phyloP scores from a whole-genome alignment of 2,888 invertebrate genomes.

The Mallateleia sp. region DNA sequence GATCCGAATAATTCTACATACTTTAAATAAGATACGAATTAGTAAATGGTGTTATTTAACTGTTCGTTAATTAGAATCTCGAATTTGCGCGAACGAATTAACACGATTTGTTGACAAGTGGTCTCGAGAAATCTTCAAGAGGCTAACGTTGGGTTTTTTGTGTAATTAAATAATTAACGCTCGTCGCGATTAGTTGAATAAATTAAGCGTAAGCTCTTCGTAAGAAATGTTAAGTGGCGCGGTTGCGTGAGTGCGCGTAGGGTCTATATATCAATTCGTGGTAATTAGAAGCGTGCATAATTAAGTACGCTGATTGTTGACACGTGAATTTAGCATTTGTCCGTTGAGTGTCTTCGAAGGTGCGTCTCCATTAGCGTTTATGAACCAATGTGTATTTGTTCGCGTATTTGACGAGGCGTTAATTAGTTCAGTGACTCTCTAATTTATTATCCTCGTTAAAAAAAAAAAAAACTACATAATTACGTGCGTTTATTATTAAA shows the following conservation, averaged over 20 bases:
- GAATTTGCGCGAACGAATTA: too few species aligned
- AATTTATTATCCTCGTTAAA: conserved; percentile 83
- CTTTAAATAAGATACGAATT: too few species aligned
- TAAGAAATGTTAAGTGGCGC: conserved; percentile 85
- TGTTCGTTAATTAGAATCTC: too few species aligned
- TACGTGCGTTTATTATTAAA: not conserved
- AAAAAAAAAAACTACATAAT: conserved; percentile 9
- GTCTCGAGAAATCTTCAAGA: conserved; percentile 38
- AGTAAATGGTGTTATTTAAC: too few species aligned
- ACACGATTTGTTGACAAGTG: conserved; percentile 67
- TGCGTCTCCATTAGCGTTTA: conserved; percentile 88
- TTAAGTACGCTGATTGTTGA: conserved; percentile 86
- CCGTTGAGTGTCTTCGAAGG: conserved; percentile 85
- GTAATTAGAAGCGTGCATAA: conserved; percentile 89
- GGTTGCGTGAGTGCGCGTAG: conserved; percentile 67
- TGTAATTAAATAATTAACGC: conserved; percentile 88
- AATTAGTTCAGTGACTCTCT: conserved; percentile 82
- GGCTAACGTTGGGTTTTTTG: conserved; percentile 72
- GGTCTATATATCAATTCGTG: conserved; percentile 77
- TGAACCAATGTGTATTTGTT: conserved; percentile 84
- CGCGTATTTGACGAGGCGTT: conserved; percentile 86
- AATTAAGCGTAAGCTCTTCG: conserved; percentile 85
- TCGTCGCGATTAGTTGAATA: conserved; percentile 87
- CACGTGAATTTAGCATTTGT: conserved; percentile 86
- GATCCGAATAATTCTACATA: too few species aligned